phyloP scores from a whole-genome alignment of 2,888 invertebrate species.

The Andrena flavipes region DNA sequence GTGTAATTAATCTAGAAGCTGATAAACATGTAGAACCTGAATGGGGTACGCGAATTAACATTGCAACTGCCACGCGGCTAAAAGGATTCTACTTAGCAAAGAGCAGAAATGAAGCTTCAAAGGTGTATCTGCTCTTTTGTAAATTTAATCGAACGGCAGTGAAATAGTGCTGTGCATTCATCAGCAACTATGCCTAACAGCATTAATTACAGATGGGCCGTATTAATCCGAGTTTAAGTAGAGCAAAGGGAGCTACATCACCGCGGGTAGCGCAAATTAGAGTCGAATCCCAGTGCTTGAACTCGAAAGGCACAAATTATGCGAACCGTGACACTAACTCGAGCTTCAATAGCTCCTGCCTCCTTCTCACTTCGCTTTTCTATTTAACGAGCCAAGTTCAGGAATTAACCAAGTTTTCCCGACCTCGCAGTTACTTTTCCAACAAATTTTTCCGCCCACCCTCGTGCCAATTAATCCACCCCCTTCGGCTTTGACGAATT shows the following conservation, averaged over 20 bases:
- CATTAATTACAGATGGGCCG: constrained; percentile 20
- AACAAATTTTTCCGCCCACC: neutral
- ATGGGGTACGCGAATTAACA: neutral
- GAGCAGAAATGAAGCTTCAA: neutral
- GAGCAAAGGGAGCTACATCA: constrained; percentile 15
- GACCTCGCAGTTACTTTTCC: constrained; percentile 2
- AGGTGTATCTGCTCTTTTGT: neutral
- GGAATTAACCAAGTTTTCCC: constrained; percentile 36
- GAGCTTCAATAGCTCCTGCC: constrained; percentile 47
- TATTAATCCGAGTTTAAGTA: constrained; percentile 45
- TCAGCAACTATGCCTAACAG: neutral
- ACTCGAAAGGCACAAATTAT: constrained; percentile 47
- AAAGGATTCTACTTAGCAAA: neutral
- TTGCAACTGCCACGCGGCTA: neutral
- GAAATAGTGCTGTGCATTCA: constrained; percentile 14
- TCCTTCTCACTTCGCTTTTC: constrained; percentile 23
- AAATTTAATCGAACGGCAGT: neutral
- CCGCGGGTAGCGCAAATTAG: constrained; percentile 19
- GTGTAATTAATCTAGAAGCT: constrained; percentile 15
- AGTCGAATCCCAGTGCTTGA: constrained; percentile 5
- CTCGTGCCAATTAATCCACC: constrained; percentile 18
- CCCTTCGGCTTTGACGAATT: constrained; percentile 1
- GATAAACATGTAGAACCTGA: neutral
- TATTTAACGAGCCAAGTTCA: constrained; percentile 31
- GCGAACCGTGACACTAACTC: constrained; percentile 29